Base-by-base conservation (phyloP, 2,797 vertebrate genomes). In the Sphenopsis melanotis region DNA sequence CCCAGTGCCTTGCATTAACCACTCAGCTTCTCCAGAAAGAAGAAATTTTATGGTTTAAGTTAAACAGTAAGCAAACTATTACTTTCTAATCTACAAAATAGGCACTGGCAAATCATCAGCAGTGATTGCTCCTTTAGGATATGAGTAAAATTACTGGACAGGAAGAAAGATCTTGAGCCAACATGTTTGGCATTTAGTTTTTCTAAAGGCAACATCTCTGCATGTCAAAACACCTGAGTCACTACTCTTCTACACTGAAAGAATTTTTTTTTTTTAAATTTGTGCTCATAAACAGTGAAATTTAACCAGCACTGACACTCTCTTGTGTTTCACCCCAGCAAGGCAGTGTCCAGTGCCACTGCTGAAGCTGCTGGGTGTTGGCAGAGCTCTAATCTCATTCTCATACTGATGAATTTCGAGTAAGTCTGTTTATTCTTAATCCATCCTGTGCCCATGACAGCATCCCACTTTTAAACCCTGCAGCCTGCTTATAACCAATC, bases 341-440 rank as follows among this genome's bases (percentile, higher is more conserved):
- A 71, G 34, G 63, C 66, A 74, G 63, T 6, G 46, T n/a, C 34
- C 5, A 5, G n/a, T 60, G 68, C 32, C 30, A 9, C 63, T 23
- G 49, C 63, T 52, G n/a, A 90, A 65, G 65, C 55, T 47, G 44
- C 61, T 68, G 59, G 6, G 0, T 59, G 41, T 36, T 8, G 8
- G 63, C 63, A 82, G 64, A 17, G 49, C 39, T 80, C 60, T 74
- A 56, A 92, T 83, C 89, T 93, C 3, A 1, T 64, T 68, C n/a
- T 59, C 66, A 50, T 55, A 71, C 24, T 52, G 68, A 83, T 19
- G 75, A 53, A 66, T 66, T 83, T 65, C 2, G 0, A 65, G 2
- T 77, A 76, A 84, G 22, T 64, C 77, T 90, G 76, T 84, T 86
- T 96, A 92, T 94, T 94, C 70, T 94, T 93, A 82, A 89, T 34